Evolutionary conservation across 1,140 invertebrate species (phyloP).

Genomic region (Parapsyche elsis): DNA sequence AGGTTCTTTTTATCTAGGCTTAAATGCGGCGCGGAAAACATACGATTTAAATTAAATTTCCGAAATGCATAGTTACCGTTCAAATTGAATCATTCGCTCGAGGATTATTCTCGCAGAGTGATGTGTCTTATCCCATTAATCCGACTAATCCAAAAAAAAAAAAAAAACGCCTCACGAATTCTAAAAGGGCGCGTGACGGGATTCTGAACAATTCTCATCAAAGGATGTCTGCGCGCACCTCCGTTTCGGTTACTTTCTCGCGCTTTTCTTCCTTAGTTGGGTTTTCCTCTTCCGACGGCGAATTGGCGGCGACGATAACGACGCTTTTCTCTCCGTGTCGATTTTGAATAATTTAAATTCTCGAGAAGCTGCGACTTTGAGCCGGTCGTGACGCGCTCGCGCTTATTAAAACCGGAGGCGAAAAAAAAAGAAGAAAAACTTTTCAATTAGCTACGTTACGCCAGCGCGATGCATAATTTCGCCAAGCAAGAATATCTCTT

Average conservation of each 20-base stretch:
- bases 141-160: conserved; percentile 32
- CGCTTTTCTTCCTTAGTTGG: neutral
- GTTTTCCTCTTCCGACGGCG: neutral
- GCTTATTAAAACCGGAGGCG: neutral
- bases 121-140: conserved; percentile 40
- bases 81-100: conserved; percentile 23
- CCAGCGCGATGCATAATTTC: neutral
- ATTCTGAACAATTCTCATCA: conserved; percentile 39
- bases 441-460: conserved; percentile 22
- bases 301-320: neutral
- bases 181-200: conserved; percentile 18
- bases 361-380: neutral
- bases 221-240: neutral
- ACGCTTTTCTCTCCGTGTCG: neutral
- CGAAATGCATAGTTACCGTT: too few relatives aligned
- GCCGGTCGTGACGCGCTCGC: neutral
- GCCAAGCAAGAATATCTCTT: neutral
- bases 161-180: conserved; percentile 27
- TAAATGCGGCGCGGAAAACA: too few relatives aligned
- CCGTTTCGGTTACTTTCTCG: neutral
- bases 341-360: conserved; percentile 24
- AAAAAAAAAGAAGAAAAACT: neutral
- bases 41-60: too few relatives aligned
- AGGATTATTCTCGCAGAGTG: conserved; percentile 14
- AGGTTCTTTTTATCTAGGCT: too few relatives aligned